phyloP scores from a whole-genome alignment of 2,113 vertebrate species.

The Oceanodroma tethys region DNA sequence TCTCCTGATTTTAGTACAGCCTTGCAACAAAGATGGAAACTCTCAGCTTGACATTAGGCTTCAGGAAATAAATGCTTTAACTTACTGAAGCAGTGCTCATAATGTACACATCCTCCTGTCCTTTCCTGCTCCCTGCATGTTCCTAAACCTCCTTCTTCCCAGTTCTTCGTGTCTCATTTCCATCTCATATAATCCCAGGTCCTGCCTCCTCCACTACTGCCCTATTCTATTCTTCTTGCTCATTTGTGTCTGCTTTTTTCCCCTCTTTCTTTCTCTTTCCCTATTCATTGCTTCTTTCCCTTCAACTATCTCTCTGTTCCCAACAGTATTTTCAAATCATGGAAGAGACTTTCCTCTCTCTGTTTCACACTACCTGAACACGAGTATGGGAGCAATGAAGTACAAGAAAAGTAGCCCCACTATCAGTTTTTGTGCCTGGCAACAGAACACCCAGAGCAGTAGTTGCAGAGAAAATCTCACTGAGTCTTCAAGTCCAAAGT shows the following conservation, averaged over 20 bases:
- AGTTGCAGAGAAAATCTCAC: neutral
- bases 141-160: neutral
- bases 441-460: neutral
- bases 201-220: neutral
- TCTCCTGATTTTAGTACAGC: neutral
- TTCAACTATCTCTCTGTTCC: neutral
- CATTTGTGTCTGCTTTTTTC: neutral
- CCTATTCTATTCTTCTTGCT: neutral
- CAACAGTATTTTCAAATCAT: neutral
- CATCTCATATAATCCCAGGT: neutral
- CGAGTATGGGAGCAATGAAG: neutral
- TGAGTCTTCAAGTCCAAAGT: neutral
- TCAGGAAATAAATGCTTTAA: neutral
- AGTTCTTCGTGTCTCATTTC: neutral
- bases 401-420: neutral
- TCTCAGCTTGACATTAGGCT: neutral
- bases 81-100: neutral
- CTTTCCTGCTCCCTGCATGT: neutral
- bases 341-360: neutral
- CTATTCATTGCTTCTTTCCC: neutral
- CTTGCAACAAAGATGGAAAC: neutral
- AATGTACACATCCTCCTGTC: neutral
- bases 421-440: neutral
- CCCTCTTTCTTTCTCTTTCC: accelerated
- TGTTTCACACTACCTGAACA: neutral